Percentiles rank a stretch among this genome's conserved stretches.
phyloP scores from a whole-genome alignment of 2,888 invertebrate species.

The Drosophila bunnanda region DNA sequence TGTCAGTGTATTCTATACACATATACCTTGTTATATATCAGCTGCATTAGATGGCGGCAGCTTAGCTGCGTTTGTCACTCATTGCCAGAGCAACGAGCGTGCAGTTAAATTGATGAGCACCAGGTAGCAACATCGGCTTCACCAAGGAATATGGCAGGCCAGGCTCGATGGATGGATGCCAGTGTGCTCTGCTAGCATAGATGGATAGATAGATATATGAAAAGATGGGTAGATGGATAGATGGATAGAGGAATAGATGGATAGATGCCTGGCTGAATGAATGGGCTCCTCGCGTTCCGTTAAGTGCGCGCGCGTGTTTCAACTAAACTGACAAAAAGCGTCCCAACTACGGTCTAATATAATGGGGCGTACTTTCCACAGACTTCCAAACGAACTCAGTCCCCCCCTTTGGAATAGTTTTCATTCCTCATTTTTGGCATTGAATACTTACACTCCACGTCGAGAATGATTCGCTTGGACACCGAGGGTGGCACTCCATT shows the following conservation, averaged over 20 bases:
- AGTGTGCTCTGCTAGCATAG: slow-evolving; percentile 33
- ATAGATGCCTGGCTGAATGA: slow-evolving; percentile 52
- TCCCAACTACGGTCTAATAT: slow-evolving; percentile 52
- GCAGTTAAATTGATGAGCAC: slow-evolving; percentile 78
- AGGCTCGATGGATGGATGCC: slow-evolving; percentile 12
- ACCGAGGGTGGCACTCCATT: slow-evolving; percentile 96
- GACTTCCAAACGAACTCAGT: neutral
- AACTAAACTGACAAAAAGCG: slow-evolving; percentile 46
- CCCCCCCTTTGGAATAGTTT: slow-evolving; percentile 37
- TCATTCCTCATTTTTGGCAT: slow-evolving; percentile 34
- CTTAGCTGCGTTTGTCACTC: slow-evolving; percentile 70
- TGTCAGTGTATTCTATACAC: slow-evolving; percentile 23
- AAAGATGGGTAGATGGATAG: neutral
- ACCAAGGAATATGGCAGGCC: slow-evolving; percentile 32
- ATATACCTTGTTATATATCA: slow-evolving; percentile 58
- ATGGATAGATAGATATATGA: slow-evolving; percentile 1
- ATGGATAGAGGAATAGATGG: slow-evolving; percentile 5
- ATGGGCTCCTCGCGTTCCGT: slow-evolving; percentile 56
- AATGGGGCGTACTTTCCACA: slow-evolving; percentile 37
- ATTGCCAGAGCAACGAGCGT: slow-evolving; percentile 56
- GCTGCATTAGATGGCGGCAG: slow-evolving; percentile 68
- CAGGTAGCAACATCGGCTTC: slow-evolving; percentile 54
- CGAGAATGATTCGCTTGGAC: slow-evolving; percentile 95
- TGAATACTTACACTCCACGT: slow-evolving; percentile 91
- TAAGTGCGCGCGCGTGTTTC: slow-evolving; percentile 75